Conservation (phyloP, 2,797 vertebrate species). For the Linurgus olivaceus region DNA sequence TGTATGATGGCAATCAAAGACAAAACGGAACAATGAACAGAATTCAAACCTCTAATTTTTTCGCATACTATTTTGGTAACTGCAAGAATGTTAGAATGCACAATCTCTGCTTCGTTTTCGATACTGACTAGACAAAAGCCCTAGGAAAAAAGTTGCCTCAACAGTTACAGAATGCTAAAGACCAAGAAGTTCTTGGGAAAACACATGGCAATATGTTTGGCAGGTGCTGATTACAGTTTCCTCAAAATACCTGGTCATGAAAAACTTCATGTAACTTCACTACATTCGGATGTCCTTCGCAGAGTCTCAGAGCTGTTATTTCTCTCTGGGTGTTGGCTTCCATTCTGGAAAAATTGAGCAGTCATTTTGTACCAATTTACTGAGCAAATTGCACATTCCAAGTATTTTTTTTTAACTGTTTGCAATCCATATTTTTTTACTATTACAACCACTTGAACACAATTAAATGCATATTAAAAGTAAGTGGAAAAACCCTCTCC, state of each 20-base stretch:
- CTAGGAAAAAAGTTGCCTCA: background rate
- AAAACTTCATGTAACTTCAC: conserved; percentile 94
- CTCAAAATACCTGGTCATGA: conserved; percentile 90
- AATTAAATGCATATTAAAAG: background rate
- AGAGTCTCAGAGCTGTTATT: conserved; percentile 94
- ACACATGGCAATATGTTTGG: background rate
- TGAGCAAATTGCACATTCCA: background rate
- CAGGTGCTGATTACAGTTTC: background rate
- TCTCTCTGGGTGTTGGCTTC: conserved; percentile 95
- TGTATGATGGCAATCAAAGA: background rate
- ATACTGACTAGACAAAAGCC: background rate
- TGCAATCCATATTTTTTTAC: background rate
- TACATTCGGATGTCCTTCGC: conserved; percentile 94
- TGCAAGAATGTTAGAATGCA: background rate
- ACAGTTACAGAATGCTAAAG: background rate
- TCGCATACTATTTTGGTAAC: background rate
- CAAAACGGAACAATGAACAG: background rate
- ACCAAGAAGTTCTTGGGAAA: background rate
- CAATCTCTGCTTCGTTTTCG: background rate
- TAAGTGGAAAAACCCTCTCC: background rate
- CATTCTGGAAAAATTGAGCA: conserved; percentile 82
- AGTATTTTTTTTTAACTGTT: background rate
- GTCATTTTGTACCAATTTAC: conserved; percentile 11
- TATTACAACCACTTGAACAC: background rate
- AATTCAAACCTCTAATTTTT: background rate